A percentile compares a stretch with the other conserved stretches of the same genome.
These are phyloP conservation scores for Venustaconcha ellipsiformis DNA, from an alignment of 1,140 invertebrate species.

Conservation along the genomic window DNA sequence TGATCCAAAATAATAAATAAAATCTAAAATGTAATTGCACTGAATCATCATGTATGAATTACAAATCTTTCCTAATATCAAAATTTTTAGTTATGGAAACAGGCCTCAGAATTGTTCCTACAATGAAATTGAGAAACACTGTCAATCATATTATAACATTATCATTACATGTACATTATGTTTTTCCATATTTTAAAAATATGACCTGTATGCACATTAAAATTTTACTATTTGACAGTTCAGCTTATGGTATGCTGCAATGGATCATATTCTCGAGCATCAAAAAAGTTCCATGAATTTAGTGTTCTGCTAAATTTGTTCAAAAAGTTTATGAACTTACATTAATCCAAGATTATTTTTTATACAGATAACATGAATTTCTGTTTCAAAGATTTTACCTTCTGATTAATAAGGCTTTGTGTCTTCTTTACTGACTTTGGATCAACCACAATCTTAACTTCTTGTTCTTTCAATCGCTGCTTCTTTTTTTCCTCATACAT, in stretches of 20 bases:
- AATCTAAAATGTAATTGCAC: too few relatives aligned
- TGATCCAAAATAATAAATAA: too few relatives aligned
- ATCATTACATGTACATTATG: too few relatives aligned
- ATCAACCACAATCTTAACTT: constrained; percentile 33
- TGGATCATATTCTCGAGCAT: background rate
- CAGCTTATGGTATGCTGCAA: background rate
- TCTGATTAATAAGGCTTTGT: constrained; percentile 51
- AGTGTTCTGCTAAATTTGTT: background rate
- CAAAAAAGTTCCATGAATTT: background rate
- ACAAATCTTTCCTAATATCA: too few relatives aligned
- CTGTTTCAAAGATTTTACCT: constrained; percentile 40
- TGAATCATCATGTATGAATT: too few relatives aligned
- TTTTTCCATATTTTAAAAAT: too few relatives aligned
- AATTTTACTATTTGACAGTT: background rate
- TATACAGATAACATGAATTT: background rate
- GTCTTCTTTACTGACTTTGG: constrained; percentile 41
- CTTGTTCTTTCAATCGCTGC: constrained; percentile 49
- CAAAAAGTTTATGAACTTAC: background rate
- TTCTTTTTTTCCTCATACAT: constrained; percentile 55
- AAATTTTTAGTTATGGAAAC: too few relatives aligned
- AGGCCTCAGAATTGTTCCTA: too few relatives aligned
- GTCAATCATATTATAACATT: too few relatives aligned
- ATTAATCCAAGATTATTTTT: background rate
- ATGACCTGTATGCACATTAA: too few relatives aligned
- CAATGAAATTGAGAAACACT: too few relatives aligned